Base-by-base conservation (phyloP, 2,888 invertebrate species). In the Pterostichus madidus region DNA sequence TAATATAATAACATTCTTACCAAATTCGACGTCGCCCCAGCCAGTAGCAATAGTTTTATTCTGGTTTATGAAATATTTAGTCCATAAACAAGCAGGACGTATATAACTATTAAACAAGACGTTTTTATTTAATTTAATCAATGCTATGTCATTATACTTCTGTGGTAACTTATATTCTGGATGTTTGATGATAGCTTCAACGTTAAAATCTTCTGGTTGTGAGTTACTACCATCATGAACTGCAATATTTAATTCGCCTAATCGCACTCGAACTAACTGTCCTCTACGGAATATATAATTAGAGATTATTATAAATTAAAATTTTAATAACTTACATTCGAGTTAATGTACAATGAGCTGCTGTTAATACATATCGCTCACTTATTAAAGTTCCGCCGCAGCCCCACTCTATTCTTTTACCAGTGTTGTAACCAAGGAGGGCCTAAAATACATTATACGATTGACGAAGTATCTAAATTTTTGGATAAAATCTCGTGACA, bases 71-170 rank as follows among this genome's bases (percentile, higher is more conserved):
- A 87, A 86, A 0, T 76, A 75, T 31, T 86, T 87, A 0, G 88
- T 89, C 90, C 93, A 93, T 0, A 95, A 89, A 86, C 95, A 95
- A 0, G 94, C 93, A 0, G 95, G 94, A 5, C 93, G 87, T 0
- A 94, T 90, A 79, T 89, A 90, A 0, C 90, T 87, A 5, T 89
- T 91, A 85, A 94, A 92, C 31, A 85, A 85, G 0, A 92, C 88
- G 56, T 79, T 81, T 0, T 88, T 86, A 0, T 87, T 88, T 49
- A 95, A 87, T 85, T 92, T 91, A 0, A 95, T 83, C 0, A 95
- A 88, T 0, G 94, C 94, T 76, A 95, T 93, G 86, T 95, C 95
- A 85, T 94, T 90, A 88, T 95, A 94, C 15, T 91, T 91, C 0
- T 86, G 85, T 0, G 92, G 92, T 0, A 92, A 90, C 0, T 87